Evolutionary conservation across 35 echinoderm and acorn worm genomes (phyloP).

Genomic region (Ophioderma brevispina): DNA sequence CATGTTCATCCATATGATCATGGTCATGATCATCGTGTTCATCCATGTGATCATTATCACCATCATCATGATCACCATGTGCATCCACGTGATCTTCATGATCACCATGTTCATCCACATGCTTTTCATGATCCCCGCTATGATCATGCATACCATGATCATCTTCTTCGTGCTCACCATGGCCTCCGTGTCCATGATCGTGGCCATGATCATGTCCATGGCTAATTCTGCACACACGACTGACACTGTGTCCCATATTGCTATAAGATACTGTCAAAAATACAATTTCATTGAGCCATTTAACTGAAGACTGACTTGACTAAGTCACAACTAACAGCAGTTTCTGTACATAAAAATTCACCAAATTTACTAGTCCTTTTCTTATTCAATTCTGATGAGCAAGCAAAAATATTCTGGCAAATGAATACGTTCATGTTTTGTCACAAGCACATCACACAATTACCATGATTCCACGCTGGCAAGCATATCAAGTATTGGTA

Average conservation of each 20-base stretch:
- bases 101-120: not conserved
- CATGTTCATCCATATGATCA: not conserved
- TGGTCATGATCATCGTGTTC: not conserved
- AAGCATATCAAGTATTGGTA: no score
- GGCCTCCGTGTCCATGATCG: not conserved
- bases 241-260: not conserved
- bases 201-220: not conserved
- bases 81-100: not conserved
- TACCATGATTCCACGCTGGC: no score
- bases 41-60: not conserved
- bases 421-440: no score
- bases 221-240: not conserved
- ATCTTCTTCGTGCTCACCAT: not conserved
- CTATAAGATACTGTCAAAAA: no score
- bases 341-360: no score
- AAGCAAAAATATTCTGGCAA: no score
- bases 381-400: no score
- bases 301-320: no score
- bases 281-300: no score
- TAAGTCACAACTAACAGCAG: no score
- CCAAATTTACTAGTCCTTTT: no score
- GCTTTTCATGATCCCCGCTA: not conserved
- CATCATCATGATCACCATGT: not conserved
- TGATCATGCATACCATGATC: not conserved
- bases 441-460: no score